These are phyloP conservation scores for Crepidodera aurea DNA, from an alignment of 2,888 invertebrate genomes.

Conservation along the genomic window DNA sequence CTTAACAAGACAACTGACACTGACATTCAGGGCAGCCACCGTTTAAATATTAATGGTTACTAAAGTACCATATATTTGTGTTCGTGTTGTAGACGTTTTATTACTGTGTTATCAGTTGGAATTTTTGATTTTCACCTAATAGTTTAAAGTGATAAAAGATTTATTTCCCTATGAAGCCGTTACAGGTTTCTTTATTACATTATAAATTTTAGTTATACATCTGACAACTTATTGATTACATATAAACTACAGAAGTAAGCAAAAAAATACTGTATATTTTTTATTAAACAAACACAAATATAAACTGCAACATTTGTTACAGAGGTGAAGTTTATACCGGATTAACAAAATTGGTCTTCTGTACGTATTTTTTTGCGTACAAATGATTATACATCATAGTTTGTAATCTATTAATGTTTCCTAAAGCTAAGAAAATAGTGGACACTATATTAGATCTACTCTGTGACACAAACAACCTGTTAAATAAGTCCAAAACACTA, in stretches of 20 bases:
- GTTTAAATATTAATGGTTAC: too few relatives aligned
- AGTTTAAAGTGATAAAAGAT: too few relatives aligned
- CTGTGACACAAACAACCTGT: conserved; percentile 50
- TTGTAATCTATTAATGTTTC: conserved; percentile 48
- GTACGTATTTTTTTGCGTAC: conserved; percentile 41
- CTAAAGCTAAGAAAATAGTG: conserved; percentile 50
- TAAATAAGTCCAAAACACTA: conserved; percentile 52
- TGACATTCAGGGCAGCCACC: too few relatives aligned
- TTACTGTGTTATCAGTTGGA: too few relatives aligned
- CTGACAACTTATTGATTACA: too few relatives aligned
- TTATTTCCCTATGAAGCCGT: too few relatives aligned
- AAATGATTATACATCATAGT: conserved; percentile 42
- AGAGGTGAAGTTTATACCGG: conserved; percentile 36
- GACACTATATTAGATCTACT: conserved; percentile 46
- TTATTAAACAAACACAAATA: neutral
- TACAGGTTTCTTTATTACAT: too few relatives aligned
- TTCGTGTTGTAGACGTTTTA: too few relatives aligned
- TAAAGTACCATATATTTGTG: too few relatives aligned
- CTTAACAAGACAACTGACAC: too few relatives aligned
- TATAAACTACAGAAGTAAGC: neutral
- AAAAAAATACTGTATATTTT: neutral
- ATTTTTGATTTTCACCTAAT: too few relatives aligned
- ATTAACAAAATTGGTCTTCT: conserved; percentile 44
- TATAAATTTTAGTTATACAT: too few relatives aligned
- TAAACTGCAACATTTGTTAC: neutral